phyloP scores from a whole-genome alignment of 2,888 invertebrate genomes.

The Acronicta psi region DNA sequence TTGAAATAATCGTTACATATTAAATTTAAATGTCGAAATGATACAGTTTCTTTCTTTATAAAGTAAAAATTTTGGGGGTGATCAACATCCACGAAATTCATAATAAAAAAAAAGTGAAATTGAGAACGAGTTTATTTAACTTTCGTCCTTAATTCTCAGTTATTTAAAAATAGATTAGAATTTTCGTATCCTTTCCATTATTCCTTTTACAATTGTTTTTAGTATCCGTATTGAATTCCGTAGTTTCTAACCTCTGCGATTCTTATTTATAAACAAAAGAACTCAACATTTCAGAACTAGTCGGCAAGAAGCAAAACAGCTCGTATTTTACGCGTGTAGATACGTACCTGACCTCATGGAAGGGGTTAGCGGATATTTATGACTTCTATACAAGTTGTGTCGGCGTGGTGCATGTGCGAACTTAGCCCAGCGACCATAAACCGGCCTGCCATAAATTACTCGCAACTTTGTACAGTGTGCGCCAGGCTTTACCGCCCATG shows the following conservation, averaged over 20 bases:
- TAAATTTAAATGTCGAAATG: conserved; percentile 47
- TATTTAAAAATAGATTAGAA: too few species aligned
- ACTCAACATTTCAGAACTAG: conserved; percentile 20
- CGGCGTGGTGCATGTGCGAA: conserved; percentile 80
- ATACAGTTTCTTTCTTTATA: conserved; percentile 41
- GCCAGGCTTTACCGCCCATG: conserved; percentile 59
- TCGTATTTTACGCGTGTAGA: conserved; percentile 56
- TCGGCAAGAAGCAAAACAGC: conserved; percentile 39
- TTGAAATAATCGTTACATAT: conserved; percentile 76
- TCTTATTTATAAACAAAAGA: conserved; percentile 16
- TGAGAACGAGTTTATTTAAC: too few species aligned
- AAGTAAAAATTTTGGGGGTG: conserved; percentile 5
- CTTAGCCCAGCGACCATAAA: conserved; percentile 80
- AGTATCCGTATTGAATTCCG: not conserved
- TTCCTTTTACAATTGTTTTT: not conserved
- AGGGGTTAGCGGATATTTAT: conserved; percentile 81
- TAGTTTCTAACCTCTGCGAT: not conserved
- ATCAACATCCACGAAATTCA: not conserved
- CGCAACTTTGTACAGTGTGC: conserved; percentile 81
- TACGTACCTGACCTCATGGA: conserved; percentile 72
- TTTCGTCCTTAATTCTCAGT: too few species aligned
- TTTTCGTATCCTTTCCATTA: too few species aligned
- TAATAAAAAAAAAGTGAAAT: too few species aligned
- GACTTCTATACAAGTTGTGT: conserved; percentile 69
- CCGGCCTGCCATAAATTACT: conserved; percentile 78